Evolutionary conservation across 2,888 invertebrate species (phyloP).

Genomic region (Terebella lapidaria): DNA sequence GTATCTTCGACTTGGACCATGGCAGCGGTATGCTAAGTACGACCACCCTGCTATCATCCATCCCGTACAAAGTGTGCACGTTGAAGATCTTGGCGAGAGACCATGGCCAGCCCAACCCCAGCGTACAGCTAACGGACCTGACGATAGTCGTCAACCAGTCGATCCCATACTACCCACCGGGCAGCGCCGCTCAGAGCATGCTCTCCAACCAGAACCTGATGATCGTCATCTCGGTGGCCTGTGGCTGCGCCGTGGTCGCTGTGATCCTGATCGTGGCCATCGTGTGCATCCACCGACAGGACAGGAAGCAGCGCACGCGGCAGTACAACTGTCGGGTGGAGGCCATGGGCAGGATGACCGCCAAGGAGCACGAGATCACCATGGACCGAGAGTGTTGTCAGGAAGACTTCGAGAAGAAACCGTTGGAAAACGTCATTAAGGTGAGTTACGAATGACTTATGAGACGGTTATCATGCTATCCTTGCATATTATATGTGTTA

Average conservation of each 20-base stretch:
- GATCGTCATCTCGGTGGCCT: constrained; percentile 15
- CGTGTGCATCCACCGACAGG: constrained; percentile 14
- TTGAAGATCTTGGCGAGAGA: neutral
- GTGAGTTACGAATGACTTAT: no score
- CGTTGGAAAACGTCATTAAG: constrained; percentile 1
- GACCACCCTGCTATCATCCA: neutral
- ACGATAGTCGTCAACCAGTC: constrained; percentile 14
- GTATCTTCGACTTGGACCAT: neutral
- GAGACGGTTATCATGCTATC: no score
- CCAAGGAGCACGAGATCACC: constrained; percentile 1
- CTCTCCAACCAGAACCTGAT: constrained; percentile 15
- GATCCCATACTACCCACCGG: neutral
- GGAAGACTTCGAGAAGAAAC: neutral
- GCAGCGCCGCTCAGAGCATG: neutral
- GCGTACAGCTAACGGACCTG: constrained; percentile 6
- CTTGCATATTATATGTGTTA: no score
- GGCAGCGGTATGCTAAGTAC: neutral
- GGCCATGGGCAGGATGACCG: constrained; percentile 17
- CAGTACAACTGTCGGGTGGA: constrained; percentile 25
- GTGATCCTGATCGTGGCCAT: constrained; percentile 17
- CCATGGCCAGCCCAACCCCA: neutral
- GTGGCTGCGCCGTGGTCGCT: constrained; percentile 20
- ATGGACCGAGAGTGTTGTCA: neutral
- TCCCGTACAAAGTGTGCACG: neutral
- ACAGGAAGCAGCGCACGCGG: constrained; percentile 11